phyloP scores from a whole-genome alignment of 1,140 invertebrate species.

The Drosophila arizonae region DNA sequence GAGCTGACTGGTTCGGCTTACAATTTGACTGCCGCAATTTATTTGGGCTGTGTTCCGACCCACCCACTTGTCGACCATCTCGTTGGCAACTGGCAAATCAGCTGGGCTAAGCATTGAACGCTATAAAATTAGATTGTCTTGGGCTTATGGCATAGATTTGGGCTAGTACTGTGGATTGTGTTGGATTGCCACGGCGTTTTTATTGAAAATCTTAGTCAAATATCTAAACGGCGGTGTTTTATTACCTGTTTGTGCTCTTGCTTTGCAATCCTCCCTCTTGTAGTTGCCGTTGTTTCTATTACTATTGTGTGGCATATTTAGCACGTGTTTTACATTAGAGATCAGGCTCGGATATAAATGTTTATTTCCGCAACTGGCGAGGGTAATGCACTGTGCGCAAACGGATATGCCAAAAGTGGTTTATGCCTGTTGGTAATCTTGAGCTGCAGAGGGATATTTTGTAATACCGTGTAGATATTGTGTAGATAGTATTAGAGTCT shows the following conservation, averaged over 20 bases:
- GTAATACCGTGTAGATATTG: no score
- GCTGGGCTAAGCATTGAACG: constrained; percentile 27
- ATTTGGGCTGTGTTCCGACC: constrained; percentile 44
- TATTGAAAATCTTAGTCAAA: constrained; percentile 77
- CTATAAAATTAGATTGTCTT: constrained; percentile 78
- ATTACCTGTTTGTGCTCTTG: constrained; percentile 63
- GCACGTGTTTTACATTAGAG: constrained; percentile 55
- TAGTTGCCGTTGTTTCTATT: constrained; percentile 1
- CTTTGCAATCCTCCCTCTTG: neutral
- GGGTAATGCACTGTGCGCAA: no score
- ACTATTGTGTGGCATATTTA: constrained; percentile 46
- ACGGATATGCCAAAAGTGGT: no score
- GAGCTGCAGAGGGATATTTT: no score
- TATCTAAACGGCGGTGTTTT: constrained; percentile 77
- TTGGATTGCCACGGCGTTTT: constrained; percentile 63
- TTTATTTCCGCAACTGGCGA: neutral
- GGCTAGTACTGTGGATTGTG: constrained; percentile 26
- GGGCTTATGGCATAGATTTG: constrained; percentile 70
- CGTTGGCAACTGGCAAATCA: constrained; percentile 41
- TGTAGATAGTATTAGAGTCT: no score
- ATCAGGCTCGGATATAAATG: constrained; percentile 14
- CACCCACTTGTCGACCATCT: constrained; percentile 3
- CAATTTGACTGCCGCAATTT: constrained; percentile 74
- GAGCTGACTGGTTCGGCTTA: constrained; percentile 43
- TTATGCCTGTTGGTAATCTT: no score